phyloP scores from a whole-genome alignment of 2,797 vertebrate species.

The Tadarida brasiliensis region DNA sequence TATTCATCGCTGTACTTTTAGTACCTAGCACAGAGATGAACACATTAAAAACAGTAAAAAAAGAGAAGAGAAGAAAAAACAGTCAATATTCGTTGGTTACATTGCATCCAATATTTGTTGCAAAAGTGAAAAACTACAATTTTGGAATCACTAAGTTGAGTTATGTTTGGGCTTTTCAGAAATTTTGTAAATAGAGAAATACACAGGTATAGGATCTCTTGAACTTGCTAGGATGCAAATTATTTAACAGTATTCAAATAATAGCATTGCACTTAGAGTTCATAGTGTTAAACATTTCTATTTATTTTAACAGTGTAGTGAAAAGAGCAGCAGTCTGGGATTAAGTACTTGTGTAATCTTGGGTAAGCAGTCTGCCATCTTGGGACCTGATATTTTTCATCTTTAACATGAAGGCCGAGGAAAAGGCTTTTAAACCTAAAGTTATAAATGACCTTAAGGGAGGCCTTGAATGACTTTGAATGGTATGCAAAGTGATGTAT shows the following conservation, averaged over 20 bases:
- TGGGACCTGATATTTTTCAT: slow-evolving; percentile 15
- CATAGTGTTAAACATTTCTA: not conserved
- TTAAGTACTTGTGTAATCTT: not conserved
- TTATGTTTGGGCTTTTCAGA: not conserved
- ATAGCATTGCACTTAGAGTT: not conserved
- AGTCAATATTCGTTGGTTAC: not conserved
- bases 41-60: not conserved
- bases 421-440: not conserved
- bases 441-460: not conserved
- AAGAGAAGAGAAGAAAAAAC: not conserved
- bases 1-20: slow-evolving; percentile 38
- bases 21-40: not conserved
- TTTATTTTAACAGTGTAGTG: slow-evolving; percentile 3
- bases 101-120: not conserved
- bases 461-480: not conserved
- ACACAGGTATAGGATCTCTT: not conserved
- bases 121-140: not conserved
- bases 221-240: slow-evolving; percentile 10
- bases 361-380: not conserved
- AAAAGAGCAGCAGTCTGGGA: not conserved
- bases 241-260: slow-evolving; percentile 40
- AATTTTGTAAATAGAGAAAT: slow-evolving; percentile 21
- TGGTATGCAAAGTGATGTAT: not conserved
- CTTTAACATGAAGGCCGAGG: not conserved
- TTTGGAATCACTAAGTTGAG: not conserved